Percentiles rank a stretch among this genome's conserved stretches.
These are phyloP conservation scores for Mesorhabditis belari DNA, from an alignment of 2,888 invertebrate genomes.

Conservation along the genomic window DNA sequence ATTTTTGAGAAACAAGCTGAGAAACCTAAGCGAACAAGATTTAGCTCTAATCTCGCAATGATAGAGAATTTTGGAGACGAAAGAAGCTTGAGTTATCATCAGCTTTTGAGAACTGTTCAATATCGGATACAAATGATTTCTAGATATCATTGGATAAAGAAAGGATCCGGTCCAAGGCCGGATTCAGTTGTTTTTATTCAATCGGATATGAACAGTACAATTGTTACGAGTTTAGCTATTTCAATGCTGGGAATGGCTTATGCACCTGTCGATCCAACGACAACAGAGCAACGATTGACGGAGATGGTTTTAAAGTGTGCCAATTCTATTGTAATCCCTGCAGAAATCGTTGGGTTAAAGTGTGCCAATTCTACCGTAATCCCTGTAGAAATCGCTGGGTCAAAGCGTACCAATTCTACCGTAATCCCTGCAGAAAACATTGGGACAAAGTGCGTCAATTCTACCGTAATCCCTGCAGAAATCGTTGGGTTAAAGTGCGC, in stretches of 20 bases:
- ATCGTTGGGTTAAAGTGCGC: no score
- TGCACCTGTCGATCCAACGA: constrained; percentile 28
- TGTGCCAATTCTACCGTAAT: no score
- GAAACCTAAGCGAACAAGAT: no score
- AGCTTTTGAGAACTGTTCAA: constrained; percentile 3
- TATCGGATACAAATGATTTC: not conserved
- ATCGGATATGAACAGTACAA: constrained; percentile 6
- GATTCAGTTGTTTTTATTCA: constrained; percentile 19
- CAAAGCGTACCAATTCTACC: no score
- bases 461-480: no score
- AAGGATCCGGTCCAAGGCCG: constrained; percentile 1
- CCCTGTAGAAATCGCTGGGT: no score
- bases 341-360: not conserved
- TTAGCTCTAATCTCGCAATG: not conserved
- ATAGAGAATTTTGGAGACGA: no score
- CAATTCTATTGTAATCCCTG: not conserved
- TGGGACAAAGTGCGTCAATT: not conserved
- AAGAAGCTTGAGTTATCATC: constrained; percentile 1
- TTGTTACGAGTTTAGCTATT: constrained; percentile 19
- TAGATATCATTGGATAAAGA: not conserved
- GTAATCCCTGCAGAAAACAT: no score
- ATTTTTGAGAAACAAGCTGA: not conserved
- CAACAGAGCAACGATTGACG: constrained; percentile 17
- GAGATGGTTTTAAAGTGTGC: not conserved
- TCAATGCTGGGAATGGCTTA: constrained; percentile 21